Conservation (phyloP, 2,797 vertebrate species). For the Etheostoma nigrum region DNA sequence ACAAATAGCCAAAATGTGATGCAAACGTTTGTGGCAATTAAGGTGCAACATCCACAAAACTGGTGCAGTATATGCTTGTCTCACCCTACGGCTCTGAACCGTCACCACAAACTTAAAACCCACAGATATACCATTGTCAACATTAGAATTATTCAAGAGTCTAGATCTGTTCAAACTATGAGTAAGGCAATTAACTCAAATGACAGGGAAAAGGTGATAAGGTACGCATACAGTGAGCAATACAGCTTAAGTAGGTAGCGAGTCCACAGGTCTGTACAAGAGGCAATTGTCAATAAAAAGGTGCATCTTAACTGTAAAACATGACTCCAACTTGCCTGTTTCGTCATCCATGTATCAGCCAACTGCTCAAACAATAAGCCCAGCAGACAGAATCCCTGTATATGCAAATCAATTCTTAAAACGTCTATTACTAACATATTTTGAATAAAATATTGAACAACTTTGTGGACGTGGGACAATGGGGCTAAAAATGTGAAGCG, state of each 20-base stretch:
- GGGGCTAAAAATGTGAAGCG: background rate
- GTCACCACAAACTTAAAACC: background rate
- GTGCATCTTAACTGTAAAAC: conserved; percentile 9
- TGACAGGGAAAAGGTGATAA: conserved; percentile 5
- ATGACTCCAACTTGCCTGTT: conserved; percentile 1
- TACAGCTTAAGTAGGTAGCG: background rate
- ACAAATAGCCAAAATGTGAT: conserved; percentile 1
- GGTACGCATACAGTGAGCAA: conserved; percentile 6
- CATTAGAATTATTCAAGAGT: conserved; percentile 10
- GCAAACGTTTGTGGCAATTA: background rate
- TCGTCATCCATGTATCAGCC: background rate
- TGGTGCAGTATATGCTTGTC: background rate
- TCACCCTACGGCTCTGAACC: conserved; percentile 5
- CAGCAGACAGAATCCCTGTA: background rate
- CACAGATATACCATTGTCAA: conserved; percentile 6
- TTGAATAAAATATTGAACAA: background rate
- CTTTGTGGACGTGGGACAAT: background rate
- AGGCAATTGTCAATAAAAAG: conserved; percentile 2
- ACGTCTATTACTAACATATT: background rate
- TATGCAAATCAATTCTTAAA: no score
- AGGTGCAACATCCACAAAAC: background rate
- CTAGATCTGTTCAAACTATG: conserved; percentile 13
- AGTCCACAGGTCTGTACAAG: conserved; percentile 30
- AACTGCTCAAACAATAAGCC: background rate
- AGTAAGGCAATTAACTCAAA: conserved; percentile 6